These are phyloP conservation scores for Pachymerium ferrugineum DNA, from an alignment of 2,888 invertebrate genomes.

Conservation along the genomic window DNA sequence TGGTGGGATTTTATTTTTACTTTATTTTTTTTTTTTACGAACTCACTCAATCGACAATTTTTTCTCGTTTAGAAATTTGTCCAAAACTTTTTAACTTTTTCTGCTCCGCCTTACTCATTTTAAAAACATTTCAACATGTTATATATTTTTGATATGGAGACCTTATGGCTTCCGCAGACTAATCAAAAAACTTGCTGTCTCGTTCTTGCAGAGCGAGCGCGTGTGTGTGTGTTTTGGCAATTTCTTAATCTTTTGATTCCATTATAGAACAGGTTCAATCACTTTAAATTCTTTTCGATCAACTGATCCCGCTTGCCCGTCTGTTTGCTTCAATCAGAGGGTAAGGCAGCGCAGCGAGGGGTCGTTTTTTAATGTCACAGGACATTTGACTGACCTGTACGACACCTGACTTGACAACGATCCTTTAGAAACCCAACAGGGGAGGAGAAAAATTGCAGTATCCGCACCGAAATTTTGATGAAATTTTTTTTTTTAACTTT, in stretches of 20 bases:
- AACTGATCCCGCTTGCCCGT: constrained; percentile 16
- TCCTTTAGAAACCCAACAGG: background rate
- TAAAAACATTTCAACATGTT: background rate
- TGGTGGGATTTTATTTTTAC: constrained; percentile 4
- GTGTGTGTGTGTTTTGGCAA: constrained; percentile 20
- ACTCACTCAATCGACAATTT: no score
- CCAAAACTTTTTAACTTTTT: no score
- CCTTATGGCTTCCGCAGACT: background rate
- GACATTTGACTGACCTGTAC: constrained; percentile 25
- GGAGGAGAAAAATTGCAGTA: background rate
- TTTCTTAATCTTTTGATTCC: constrained; percentile 22
- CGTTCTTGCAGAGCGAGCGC: background rate
- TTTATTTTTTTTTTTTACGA: background rate
- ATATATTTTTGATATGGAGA: no score
- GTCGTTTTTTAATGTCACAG: constrained; percentile 15
- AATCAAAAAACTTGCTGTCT: constrained; percentile 1
- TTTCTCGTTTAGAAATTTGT: no score
- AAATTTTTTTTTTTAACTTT: background rate
- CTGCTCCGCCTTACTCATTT: no score
- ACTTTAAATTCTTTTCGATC: constrained; percentile 27
- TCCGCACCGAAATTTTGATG: background rate
- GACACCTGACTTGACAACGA: constrained; percentile 27
- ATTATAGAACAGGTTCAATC: constrained; percentile 7
- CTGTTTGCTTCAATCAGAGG: constrained; percentile 18
- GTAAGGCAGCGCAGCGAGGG: background rate